Evolutionary conservation across 1,140 invertebrate species (phyloP).

Genomic region (Ylistrum balloti): DNA sequence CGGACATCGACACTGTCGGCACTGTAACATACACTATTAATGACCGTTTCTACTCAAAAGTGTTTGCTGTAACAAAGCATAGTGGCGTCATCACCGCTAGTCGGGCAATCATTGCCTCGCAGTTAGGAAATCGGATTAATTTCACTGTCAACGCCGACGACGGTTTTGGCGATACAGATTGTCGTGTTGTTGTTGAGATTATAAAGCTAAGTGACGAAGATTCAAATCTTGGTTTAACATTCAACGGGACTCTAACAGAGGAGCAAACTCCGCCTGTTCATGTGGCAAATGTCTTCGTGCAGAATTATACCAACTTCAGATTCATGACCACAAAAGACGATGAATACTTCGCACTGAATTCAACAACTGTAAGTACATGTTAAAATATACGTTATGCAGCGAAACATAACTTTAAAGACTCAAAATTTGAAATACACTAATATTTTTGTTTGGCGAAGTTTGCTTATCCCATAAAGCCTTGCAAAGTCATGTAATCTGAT

Average conservation of each 20-base stretch:
- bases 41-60: background rate
- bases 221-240: background rate
- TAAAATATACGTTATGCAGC: no score
- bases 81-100: background rate
- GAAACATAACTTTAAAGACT: no score
- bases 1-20: background rate
- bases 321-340: background rate
- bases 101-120: background rate
- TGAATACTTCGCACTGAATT: background rate
- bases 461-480: no score
- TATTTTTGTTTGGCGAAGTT: no score
- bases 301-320: conserved; percentile 25
- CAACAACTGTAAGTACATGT: background rate
- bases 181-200: background rate
- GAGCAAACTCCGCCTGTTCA: background rate
- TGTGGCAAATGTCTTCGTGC: background rate
- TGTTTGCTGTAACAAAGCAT: background rate
- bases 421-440: no score
- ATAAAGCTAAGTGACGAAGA: background rate
- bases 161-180: background rate
- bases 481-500: no score
- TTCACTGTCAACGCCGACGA: background rate
- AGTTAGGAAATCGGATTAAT: background rate
- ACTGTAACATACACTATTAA: background rate
- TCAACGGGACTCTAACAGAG: background rate